Conservation (phyloP, 2,888 invertebrate species). For the Coenonympha glycerion region DNA sequence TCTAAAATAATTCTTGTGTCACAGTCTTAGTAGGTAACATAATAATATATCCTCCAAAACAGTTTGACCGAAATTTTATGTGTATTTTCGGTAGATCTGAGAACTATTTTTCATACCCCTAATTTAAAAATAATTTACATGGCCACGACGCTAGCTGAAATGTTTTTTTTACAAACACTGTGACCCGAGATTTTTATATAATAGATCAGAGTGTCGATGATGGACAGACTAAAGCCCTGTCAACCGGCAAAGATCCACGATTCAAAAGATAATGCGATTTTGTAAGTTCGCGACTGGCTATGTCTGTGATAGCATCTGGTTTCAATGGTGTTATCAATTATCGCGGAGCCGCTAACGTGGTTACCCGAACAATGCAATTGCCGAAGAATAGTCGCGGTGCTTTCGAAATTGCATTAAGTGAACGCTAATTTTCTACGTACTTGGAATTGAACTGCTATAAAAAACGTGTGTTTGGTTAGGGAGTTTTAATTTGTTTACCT, state of each 20-base stretch:
- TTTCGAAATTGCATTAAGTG: constrained; percentile 28
- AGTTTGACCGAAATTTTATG: too few relatives aligned
- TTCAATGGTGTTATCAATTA: constrained; percentile 62
- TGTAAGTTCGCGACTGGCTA: constrained; percentile 11
- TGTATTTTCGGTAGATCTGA: too few relatives aligned
- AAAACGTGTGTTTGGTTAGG: not conserved
- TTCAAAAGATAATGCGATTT: not conserved
- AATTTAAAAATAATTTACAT: too few relatives aligned
- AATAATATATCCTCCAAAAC: too few relatives aligned
- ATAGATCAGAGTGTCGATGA: too few relatives aligned
- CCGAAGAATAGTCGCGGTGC: constrained; percentile 34
- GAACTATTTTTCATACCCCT: too few relatives aligned
- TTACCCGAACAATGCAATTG: constrained; percentile 63
- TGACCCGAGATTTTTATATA: too few relatives aligned
- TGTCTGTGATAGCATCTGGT: constrained; percentile 35
- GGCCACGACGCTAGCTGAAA: too few relatives aligned
- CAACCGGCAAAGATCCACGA: not conserved
- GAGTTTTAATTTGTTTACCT: too few relatives aligned
- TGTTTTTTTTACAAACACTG: too few relatives aligned
- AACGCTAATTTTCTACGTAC: constrained; percentile 13
- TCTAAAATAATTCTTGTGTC: too few relatives aligned
- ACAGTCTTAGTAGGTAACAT: too few relatives aligned
- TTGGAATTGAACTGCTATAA: not conserved
- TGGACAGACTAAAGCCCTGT: not conserved
- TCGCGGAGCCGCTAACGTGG: constrained; percentile 48